These are phyloP conservation scores for Anser cygnoides DNA, from an alignment of 2,113 vertebrate genomes.

Conservation along the genomic window DNA sequence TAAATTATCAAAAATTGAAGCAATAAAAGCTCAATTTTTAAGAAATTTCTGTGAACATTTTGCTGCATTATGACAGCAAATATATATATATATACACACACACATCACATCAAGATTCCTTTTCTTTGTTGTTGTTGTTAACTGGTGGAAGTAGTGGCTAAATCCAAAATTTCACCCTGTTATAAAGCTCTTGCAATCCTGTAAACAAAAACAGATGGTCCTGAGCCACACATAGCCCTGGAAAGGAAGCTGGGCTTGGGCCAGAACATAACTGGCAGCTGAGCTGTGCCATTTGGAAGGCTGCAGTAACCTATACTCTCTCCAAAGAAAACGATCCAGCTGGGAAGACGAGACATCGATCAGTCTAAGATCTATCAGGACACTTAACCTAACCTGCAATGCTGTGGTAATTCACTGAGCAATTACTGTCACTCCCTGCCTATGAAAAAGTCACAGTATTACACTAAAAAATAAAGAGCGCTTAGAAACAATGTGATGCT, in stretches of 20 bases:
- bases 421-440: not conserved
- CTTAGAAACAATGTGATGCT: not conserved
- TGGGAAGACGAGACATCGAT: not conserved
- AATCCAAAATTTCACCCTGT: not conserved
- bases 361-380: not conserved
- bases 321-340: not conserved
- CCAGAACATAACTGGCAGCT: not conserved
- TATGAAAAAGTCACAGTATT: not conserved
- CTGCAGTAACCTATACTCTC: not conserved
- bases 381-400: not conserved
- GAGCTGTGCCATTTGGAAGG: not conserved
- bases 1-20: not conserved
- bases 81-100: not conserved
- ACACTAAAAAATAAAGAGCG: not conserved
- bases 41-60: not conserved
- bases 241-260: not conserved
- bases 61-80: not conserved
- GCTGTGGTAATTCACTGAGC: not conserved
- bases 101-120: not conserved
- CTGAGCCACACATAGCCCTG: not conserved
- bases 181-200: not conserved
- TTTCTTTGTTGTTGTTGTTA: not conserved
- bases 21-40: not conserved
- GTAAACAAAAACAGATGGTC: not conserved
- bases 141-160: not conserved